phyloP scores from a whole-genome alignment of 2,888 invertebrate species.

The Sarcophaga variegata region DNA sequence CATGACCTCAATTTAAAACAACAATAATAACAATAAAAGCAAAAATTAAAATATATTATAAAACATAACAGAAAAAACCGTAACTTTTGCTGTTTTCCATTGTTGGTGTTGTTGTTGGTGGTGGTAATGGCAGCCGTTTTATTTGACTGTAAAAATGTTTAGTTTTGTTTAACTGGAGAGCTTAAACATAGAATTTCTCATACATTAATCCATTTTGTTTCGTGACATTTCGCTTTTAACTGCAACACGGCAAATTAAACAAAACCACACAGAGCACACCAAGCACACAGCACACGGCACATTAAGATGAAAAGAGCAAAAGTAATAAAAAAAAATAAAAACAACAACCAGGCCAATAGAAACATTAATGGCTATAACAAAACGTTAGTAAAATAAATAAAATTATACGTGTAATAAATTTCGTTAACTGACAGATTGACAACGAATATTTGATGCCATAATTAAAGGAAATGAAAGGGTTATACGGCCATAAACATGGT shows the following conservation, averaged over 20 bases:
- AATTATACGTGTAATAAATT: conserved; percentile 7
- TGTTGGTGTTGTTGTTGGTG: no score
- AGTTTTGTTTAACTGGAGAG: conserved; percentile 16
- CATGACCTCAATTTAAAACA: conserved; percentile 27
- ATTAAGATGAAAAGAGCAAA: conserved; percentile 7
- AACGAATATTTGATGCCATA: not conserved
- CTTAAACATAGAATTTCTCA: conserved; percentile 25
- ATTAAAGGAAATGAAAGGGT: no score
- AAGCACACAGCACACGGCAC: not conserved
- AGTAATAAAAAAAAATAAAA: conserved; percentile 3
- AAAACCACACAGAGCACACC: conserved; percentile 10
- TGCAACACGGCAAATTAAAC: conserved; percentile 37
- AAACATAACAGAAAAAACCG: not conserved
- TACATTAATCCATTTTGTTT: conserved; percentile 41
- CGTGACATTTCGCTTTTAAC: conserved; percentile 54
- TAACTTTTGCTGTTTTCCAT: not conserved
- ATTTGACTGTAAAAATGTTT: conserved; percentile 14
- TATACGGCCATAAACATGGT: no score
- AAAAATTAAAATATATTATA: not conserved
- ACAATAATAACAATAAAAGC: conserved; percentile 16
- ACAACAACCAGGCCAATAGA: not conserved
- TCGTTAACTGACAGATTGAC: not conserved
- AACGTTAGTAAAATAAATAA: conserved; percentile 12
- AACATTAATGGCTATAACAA: not conserved
- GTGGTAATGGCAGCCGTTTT: not conserved